Evolutionary conservation across 2,113 vertebrate genomes (phyloP), one percentile per base, ranked within the genome.

Genomic region (Hippocampus comes): DNA sequence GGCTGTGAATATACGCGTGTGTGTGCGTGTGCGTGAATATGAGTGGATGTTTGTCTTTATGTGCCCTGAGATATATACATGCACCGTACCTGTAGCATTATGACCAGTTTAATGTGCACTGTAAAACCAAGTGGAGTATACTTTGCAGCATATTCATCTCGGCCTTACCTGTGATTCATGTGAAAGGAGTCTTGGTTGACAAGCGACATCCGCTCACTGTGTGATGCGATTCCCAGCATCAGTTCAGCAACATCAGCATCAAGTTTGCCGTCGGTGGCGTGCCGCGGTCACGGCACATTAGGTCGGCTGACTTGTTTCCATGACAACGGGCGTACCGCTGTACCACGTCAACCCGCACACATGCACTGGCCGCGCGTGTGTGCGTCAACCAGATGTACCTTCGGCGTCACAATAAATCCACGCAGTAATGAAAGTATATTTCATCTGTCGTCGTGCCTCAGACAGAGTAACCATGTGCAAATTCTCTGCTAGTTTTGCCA

Each of bases 251-350:
- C 42, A 69, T 34, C 27, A 77, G 34, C 18, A 48, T 69, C 43
- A 46, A 61, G 43, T 84, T 63, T 75, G 69, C 67, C 67, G 66
- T 66, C 68, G 74, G 63, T 79, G 53, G 21, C 80, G 68, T 78
- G 73, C 60, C 66, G 63, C 64, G 53, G 67, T 78, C 76, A 74
- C 68, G 75, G 76, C 79, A 81, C 79, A 80, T 82, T 78, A 82
- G 78, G 84, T 85, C 78, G 56, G 74, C 77, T 57, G 67, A 86
- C 82, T 87, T 87, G 91, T 92, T 91, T 91, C 91, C 88, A 91
- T 92, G 90, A 80, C 88, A 88, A 90, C 88, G 12, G 64, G 20
- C 61, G 78, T 82, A 76, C 74, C 65, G 48, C 77, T 82, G 69
- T 77, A 73, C 82, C 70, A 67, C 68, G 78, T 88, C 59, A 21